Conservation (phyloP, 2,113 vertebrate genomes). For the Alces alces region DNA sequence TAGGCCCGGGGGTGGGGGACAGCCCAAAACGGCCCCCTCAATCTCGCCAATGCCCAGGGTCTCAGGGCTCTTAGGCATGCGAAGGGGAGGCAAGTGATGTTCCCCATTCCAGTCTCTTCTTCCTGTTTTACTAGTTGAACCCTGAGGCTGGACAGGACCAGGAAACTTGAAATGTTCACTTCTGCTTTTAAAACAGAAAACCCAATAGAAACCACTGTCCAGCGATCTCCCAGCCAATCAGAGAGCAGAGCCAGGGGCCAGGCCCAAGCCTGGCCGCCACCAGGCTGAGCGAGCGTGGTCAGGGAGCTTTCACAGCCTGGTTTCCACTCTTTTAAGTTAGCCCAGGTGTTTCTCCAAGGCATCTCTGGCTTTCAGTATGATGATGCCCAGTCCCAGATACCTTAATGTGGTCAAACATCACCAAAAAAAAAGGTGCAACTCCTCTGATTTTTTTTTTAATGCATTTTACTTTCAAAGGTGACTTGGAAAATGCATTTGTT, state of each 20-base stretch:
- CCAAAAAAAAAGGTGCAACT: not conserved
- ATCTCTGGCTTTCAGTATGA: not conserved
- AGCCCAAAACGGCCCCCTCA: not conserved
- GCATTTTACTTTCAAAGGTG: not conserved
- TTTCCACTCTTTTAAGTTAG: not conserved
- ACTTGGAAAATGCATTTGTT: not conserved
- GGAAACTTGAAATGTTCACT: not conserved
- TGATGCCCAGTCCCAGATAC: not conserved
- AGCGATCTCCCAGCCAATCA: not conserved
- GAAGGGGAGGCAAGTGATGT: not conserved
- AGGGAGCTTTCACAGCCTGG: not conserved
- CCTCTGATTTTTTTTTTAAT: not conserved
- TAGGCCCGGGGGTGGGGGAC: not conserved
- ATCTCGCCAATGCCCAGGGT: not conserved
- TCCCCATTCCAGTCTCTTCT: not conserved
- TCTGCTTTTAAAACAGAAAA: not conserved
- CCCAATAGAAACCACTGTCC: not conserved
- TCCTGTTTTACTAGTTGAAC: not conserved
- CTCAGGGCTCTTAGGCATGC: accelerated
- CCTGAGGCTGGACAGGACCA: not conserved
- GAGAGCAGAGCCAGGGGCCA: not conserved
- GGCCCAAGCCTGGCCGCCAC: not conserved
- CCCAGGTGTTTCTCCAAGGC: not conserved
- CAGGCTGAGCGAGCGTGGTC: not conserved
- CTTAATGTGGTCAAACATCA: not conserved